phyloP scores from a whole-genome alignment of 2,797 vertebrate genomes.

The Notoglanidium macrostoma region DNA sequence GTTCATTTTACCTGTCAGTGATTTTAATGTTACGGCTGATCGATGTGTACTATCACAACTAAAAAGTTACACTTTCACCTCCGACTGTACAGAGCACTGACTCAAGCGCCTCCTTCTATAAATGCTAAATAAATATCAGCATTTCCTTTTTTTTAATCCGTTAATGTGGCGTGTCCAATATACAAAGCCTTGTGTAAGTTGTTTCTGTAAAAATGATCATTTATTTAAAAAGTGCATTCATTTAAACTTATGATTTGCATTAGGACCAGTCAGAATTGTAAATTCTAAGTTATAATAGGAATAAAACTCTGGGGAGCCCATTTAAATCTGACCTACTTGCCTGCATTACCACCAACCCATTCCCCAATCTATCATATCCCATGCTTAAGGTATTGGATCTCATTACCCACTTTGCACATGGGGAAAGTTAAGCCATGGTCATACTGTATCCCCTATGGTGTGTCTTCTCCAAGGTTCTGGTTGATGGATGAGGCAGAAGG shows the following conservation, averaged over 20 bases:
- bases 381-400: constrained; percentile 6
- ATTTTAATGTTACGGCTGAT: no score
- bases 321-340: constrained; percentile 12
- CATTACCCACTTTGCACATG: constrained; percentile 10
- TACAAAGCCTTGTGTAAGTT: not conserved
- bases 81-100: not conserved
- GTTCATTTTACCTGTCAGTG: no score
- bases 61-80: not conserved
- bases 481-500: not conserved
- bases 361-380: not conserved
- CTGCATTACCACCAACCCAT: constrained; percentile 8
- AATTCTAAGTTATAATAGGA: not conserved
- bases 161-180: not conserved
- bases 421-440: constrained; percentile 17
- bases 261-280: not conserved
- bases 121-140: not conserved
- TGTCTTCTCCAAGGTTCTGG: not conserved
- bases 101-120: not conserved
- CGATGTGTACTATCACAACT: no score
- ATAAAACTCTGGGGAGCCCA: not conserved
- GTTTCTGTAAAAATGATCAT: not conserved
- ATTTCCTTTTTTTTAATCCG: not conserved
- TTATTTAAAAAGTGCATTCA: not conserved
- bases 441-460: constrained; percentile 5
- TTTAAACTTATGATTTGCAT: not conserved